These are phyloP conservation scores for Pitta sordida DNA, from an alignment of 2,113 vertebrate species.

Conservation along the genomic window DNA sequence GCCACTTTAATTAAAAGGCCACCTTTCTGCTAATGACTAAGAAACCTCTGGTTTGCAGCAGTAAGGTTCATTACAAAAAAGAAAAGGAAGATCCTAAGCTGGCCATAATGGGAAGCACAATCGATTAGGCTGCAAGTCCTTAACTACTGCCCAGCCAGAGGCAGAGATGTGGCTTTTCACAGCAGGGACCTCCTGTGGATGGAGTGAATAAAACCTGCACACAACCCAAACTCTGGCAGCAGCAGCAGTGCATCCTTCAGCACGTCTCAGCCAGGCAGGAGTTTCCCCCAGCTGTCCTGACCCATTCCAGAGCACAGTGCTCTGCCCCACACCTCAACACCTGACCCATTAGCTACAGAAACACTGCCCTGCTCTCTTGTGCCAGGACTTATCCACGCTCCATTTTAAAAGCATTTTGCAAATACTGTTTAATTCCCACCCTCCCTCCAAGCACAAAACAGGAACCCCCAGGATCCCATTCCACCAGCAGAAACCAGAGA, in stretches of 20 bases:
- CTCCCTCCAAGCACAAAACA: neutral
- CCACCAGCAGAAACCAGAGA: neutral
- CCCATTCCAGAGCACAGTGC: neutral
- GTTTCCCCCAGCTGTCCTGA: neutral
- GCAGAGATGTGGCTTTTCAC: neutral
- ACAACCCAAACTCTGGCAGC: neutral
- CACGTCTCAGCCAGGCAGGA: neutral
- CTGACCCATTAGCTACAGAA: neutral
- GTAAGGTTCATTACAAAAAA: neutral
- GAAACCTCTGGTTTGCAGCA: neutral
- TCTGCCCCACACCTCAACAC: neutral
- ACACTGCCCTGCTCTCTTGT: neutral
- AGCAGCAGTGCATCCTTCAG: neutral
- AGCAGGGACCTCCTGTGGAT: neutral
- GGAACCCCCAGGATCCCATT: neutral
- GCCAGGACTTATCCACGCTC: neutral
- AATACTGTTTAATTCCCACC: neutral
- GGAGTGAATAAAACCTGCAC: neutral
- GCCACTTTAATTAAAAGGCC: conserved; percentile 19
- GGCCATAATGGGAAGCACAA: neutral
- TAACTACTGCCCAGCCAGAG: neutral
- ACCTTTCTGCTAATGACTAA: neutral
- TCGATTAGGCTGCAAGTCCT: neutral
- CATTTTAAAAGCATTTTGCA: neutral
- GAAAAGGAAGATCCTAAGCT: neutral